phyloP scores from a whole-genome alignment of 2,113 vertebrate genomes.

The Clarias magur region DNA sequence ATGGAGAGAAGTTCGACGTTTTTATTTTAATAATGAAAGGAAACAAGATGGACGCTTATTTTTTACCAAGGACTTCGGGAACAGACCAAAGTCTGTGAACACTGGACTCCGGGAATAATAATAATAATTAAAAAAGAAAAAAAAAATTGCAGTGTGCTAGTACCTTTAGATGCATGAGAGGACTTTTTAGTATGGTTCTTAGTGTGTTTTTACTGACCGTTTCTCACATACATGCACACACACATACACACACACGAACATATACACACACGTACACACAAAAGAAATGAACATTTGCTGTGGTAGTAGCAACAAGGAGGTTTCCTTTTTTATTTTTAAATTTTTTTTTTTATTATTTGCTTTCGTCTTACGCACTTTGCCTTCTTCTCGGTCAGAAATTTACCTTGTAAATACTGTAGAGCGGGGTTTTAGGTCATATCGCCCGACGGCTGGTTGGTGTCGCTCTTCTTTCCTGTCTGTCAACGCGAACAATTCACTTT shows the following conservation, averaged over 20 bases:
- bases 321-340: slow-evolving; percentile 62
- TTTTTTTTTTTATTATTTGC: slow-evolving; percentile 54
- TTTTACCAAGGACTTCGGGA: slow-evolving; percentile 85
- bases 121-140: background rate
- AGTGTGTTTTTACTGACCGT: slow-evolving; percentile 53
- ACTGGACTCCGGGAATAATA: slow-evolving; percentile 72
- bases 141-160: slow-evolving; percentile 45
- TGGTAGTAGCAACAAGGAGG: slow-evolving; percentile 80
- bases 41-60: slow-evolving; percentile 71
- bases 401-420: slow-evolving; percentile 90
- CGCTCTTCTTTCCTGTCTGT: slow-evolving; percentile 77
- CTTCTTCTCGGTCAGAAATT: slow-evolving; percentile 82
- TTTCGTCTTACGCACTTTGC: slow-evolving; percentile 73
- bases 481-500: slow-evolving; percentile 42
- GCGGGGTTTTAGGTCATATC: slow-evolving; percentile 81
- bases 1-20: slow-evolving; percentile 77
- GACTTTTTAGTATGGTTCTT: slow-evolving; percentile 63
- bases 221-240: slow-evolving; percentile 75
- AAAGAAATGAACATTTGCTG: slow-evolving; percentile 76
- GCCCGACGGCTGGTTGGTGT: slow-evolving; percentile 81
- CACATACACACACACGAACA: slow-evolving; percentile 75
- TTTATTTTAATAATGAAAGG: slow-evolving; percentile 93
- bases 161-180: slow-evolving; percentile 85
- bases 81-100: slow-evolving; percentile 74
- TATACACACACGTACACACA: slow-evolving; percentile 76